Base-by-base conservation (phyloP, 2,888 invertebrate species). In the Drosophila multiciliata region DNA sequence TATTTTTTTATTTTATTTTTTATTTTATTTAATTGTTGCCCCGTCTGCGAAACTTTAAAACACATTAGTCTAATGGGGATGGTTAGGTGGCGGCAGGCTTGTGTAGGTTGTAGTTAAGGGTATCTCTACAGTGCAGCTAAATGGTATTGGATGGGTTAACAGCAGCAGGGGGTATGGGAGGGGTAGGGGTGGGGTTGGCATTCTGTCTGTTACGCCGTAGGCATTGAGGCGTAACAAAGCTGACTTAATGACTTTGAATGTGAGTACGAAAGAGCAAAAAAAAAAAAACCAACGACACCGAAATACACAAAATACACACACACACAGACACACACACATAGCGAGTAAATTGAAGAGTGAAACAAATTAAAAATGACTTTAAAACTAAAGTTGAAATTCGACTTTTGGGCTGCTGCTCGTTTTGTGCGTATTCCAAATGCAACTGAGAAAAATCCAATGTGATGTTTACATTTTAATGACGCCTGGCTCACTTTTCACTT, bases 201-300 rank as follows among this genome's bases (percentile, higher is more conserved):
- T 38, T 36, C 38, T 53, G 73, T 65, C 65, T 58, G 55, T 53
- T 45, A 29, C n/a, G 75, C 67, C 71, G 54, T 38, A 80, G 74
- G 74, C 88, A 83, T 87, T 83, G 88, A 78, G 69, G 82, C 85
- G 82, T 71, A 78, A 85, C 73, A 83, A 83, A 87, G 88, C 82
- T 78, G 88, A 87, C 88, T 83, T 83, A 83, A 83, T 85, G 82
- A 87, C 85, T 82, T 70, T 69, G 40, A 69, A 72, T 65, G 87
- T 72, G 66, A 81, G 69, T 61, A 70, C 53, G 55, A 66, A 45
- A 45, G 52, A 54, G 61, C 57, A 55, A 65, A 49, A 66, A 54
- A 33, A 63, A 52, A 70, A 45, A 11, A 32, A 20, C n/a, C n/a
- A n/a, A 49, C 26, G 40, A 69, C 12, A 52, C 71, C 20, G 8